These are phyloP conservation scores for Pituophis catenifer DNA, from an alignment of 2,113 vertebrate species.

Conservation along the genomic window DNA sequence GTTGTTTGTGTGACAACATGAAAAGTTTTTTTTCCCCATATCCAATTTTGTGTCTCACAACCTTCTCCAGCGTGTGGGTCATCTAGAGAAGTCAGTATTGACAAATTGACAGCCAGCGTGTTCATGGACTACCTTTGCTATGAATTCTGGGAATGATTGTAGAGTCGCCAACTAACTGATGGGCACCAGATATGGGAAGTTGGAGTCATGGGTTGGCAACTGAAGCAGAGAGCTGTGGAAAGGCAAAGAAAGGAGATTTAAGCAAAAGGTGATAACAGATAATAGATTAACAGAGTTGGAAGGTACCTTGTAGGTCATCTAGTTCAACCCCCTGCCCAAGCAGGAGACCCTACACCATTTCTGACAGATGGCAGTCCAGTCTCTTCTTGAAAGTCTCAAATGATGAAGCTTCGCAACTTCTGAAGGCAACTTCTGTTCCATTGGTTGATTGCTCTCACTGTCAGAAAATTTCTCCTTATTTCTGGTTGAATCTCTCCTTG, in stretches of 20 bases:
- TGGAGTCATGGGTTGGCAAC: neutral
- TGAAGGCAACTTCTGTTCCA: too few relatives aligned
- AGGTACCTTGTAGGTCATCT: too few relatives aligned
- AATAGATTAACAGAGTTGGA: too few relatives aligned
- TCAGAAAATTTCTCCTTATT: too few relatives aligned
- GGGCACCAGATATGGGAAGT: neutral
- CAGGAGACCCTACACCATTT: too few relatives aligned
- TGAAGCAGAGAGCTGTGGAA: neutral
- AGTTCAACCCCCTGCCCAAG: too few relatives aligned
- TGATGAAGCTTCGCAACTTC: too few relatives aligned
- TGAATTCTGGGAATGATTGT: neutral
- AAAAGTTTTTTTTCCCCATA: neutral
- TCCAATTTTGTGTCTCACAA: neutral
- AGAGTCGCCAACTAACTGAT: neutral
- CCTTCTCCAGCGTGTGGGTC: neutral
- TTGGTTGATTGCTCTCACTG: too few relatives aligned
- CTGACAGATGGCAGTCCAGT: too few relatives aligned
- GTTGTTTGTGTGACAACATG: neutral
- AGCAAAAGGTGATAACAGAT: neutral
- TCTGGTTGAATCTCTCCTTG: too few relatives aligned
- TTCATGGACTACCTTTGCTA: neutral
- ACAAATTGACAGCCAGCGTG: neutral
- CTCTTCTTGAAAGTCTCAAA: too few relatives aligned
- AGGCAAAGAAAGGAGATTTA: neutral
- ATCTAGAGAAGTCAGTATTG: neutral